Conservation (phyloP, 2,797 vertebrate species). For the Tiaroga cobitis region DNA sequence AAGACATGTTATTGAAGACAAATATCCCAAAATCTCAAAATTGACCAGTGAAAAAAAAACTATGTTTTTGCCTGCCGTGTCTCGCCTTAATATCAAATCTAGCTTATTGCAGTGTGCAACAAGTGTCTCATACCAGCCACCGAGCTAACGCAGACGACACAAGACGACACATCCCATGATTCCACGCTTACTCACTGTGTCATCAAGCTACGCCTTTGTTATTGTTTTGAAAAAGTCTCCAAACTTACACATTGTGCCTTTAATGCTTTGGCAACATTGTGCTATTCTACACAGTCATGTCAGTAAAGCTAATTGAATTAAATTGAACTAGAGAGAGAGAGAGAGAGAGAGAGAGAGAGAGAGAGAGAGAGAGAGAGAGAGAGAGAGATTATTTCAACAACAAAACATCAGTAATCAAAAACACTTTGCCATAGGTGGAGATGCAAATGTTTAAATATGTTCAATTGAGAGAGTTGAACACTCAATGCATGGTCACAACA, state of each 20-base stretch:
- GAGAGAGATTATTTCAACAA: conserved; percentile 54
- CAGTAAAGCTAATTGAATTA: neutral
- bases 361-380: conserved; percentile 50
- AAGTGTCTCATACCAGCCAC: neutral
- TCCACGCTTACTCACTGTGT: neutral
- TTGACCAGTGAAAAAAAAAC: no score
- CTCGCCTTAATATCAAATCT: neutral
- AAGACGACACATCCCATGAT: neutral
- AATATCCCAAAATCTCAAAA: no score
- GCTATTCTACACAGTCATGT: neutral
- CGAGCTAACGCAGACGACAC: neutral
- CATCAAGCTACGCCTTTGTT: neutral
- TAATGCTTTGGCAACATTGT: neutral
- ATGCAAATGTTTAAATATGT: neutral
- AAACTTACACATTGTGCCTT: neutral
- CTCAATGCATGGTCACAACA: neutral
- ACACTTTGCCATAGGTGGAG: neutral
- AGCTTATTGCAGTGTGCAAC: neutral
- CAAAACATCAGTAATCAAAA: conserved; percentile 73
- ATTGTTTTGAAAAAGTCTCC: neutral
- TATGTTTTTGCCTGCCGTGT: no score
- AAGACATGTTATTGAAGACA: no score
- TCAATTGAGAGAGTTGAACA: neutral
- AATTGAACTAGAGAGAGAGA: neutral
- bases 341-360: conserved; percentile 51